Conservation (phyloP, 2,797 vertebrate genomes). For the Cygnus olor region DNA sequence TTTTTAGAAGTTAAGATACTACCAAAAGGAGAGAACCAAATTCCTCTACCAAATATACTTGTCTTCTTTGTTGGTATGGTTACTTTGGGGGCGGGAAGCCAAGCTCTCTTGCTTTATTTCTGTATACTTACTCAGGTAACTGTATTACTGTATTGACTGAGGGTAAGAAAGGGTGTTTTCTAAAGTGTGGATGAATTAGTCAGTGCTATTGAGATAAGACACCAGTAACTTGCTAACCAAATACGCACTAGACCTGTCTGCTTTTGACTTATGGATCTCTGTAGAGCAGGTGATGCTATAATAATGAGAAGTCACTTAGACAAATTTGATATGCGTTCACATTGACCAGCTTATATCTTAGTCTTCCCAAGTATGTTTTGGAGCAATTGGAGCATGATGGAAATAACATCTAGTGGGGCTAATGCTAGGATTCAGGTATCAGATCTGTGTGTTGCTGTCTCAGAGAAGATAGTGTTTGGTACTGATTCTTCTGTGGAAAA, state of each 20-base stretch:
- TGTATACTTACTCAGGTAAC: neutral
- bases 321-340: neutral
- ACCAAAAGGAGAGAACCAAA: constrained; percentile 15
- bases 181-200: neutral
- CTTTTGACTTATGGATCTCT: neutral
- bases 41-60: constrained; percentile 22
- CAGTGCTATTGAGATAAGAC: neutral
- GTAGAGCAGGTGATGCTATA: neutral
- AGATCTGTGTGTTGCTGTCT: neutral
- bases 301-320: too few relatives aligned
- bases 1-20: constrained; percentile 56
- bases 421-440: neutral
- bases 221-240: neutral
- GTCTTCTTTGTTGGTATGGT: neutral
- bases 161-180: neutral
- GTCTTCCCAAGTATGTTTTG: neutral
- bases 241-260: neutral
- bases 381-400: neutral
- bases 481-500: neutral
- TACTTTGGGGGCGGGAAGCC: neutral
- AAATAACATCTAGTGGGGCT: neutral
- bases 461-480: neutral
- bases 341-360: neutral
- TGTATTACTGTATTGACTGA: neutral
- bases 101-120: neutral